phyloP scores from a whole-genome alignment of 2,113 vertebrate species.

The Sminthopsis crassicaudata region DNA sequence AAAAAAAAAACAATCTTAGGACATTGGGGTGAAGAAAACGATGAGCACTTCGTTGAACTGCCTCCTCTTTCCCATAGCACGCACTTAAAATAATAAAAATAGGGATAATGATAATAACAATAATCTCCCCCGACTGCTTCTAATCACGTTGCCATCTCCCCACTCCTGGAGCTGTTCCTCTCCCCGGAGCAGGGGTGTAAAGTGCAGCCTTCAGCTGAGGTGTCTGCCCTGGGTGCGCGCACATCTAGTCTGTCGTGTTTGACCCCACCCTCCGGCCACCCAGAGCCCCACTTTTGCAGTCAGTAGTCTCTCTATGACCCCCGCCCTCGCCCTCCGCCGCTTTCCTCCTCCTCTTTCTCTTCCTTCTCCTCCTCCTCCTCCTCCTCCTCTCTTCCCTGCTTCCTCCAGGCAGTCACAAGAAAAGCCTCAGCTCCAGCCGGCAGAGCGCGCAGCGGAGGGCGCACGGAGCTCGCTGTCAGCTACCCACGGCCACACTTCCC shows the following conservation, averaged over 20 bases:
- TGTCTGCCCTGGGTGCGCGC: neutral
- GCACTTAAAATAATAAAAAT: slow-evolving; percentile 60
- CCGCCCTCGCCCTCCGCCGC: slow-evolving; percentile 27
- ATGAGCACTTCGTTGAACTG: slow-evolving; percentile 43
- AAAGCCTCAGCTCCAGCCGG: slow-evolving; percentile 59
- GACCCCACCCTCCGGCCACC: slow-evolving; percentile 52
- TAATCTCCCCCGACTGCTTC: neutral
- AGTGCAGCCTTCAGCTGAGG: slow-evolving; percentile 44
- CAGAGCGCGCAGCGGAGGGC: slow-evolving; percentile 6
- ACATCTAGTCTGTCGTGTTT: neutral
- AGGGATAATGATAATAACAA: neutral
- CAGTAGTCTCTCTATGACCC: slow-evolving; percentile 37
- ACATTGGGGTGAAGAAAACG: neutral
- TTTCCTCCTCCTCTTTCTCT: slow-evolving; percentile 32
- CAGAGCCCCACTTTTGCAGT: neutral
- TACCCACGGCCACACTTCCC: neutral
- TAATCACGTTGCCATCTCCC: slow-evolving; percentile 35
- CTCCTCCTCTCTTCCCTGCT: slow-evolving; percentile 44
- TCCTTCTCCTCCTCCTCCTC: slow-evolving; percentile 10
- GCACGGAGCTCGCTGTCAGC: neutral
- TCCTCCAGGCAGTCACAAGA: slow-evolving; percentile 60
- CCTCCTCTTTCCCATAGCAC: slow-evolving; percentile 35
- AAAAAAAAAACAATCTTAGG: neutral
- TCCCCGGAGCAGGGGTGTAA: slow-evolving; percentile 15
- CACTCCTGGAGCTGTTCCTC: slow-evolving; percentile 27